phyloP scores from a whole-genome alignment of 2,888 invertebrate species.

The Mesopsocus fuscifrons region DNA sequence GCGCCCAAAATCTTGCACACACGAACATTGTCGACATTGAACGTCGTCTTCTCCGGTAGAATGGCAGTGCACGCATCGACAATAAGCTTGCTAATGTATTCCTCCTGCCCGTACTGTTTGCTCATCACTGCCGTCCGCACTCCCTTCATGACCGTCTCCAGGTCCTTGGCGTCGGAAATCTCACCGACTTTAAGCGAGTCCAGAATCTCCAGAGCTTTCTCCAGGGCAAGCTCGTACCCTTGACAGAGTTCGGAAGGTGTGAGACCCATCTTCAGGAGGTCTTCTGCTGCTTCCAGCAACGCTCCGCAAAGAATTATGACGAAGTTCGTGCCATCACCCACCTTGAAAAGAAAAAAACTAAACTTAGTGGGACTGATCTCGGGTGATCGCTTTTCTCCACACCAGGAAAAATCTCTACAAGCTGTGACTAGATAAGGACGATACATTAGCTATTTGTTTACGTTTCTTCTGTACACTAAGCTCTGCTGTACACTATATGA shows the following conservation, averaged over 20 bases:
- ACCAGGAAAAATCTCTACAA: no score
- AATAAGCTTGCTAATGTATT: slow-evolving; percentile 72
- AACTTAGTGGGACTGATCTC: no score
- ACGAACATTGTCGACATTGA: slow-evolving; percentile 95
- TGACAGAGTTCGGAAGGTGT: slow-evolving; percentile 93
- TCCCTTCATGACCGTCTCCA: slow-evolving; percentile 48
- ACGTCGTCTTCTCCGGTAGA: slow-evolving; percentile 65
- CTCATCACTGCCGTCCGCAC: slow-evolving; percentile 81
- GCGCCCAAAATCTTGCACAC: slow-evolving; percentile 59
- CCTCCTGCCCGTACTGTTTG: slow-evolving; percentile 95
- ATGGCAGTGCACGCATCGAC: slow-evolving; percentile 74
- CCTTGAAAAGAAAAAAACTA: no score
- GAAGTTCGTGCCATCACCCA: slow-evolving; percentile 97
- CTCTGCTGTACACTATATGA: no score
- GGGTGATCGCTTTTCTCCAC: no score
- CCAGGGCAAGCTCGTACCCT: slow-evolving; percentile 81
- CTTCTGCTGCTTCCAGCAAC: slow-evolving; percentile 79
- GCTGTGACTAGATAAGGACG: no score
- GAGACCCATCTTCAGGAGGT: slow-evolving; percentile 79
- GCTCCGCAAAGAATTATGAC: slow-evolving; percentile 90
- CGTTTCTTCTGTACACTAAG: no score
- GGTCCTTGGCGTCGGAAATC: slow-evolving; percentile 39
- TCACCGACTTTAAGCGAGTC: slow-evolving; percentile 59
- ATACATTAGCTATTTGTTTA: no score
- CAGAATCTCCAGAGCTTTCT: slow-evolving; percentile 79